Conservation (phyloP, 2,888 invertebrate species). For the Agrotis puta region DNA sequence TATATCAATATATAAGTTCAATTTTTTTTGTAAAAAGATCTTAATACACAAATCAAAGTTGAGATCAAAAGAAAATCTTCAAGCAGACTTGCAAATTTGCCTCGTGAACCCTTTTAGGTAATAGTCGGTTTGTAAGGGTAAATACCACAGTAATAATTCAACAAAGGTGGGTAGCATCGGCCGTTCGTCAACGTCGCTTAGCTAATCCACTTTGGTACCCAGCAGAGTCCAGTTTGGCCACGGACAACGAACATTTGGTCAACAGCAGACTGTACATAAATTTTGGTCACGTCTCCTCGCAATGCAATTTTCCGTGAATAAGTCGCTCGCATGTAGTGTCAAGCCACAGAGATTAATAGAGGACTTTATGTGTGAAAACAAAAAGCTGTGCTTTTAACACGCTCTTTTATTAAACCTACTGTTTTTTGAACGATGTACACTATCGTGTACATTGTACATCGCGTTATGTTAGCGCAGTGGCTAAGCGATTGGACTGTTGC, state of each 20-base stretch:
- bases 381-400: slow-evolving; percentile 34
- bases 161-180: slow-evolving; percentile 64
- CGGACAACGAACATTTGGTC: slow-evolving; percentile 71
- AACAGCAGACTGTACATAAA: slow-evolving; percentile 67
- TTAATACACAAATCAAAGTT: slow-evolving; percentile 47
- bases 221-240: slow-evolving; percentile 67
- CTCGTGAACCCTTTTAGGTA: slow-evolving; percentile 51
- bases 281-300: slow-evolving; percentile 65
- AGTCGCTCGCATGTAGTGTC: slow-evolving; percentile 44
- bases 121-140: slow-evolving; percentile 55
- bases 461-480: too few relatives aligned
- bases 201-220: slow-evolving; percentile 75
- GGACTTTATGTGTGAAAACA: slow-evolving; percentile 24
- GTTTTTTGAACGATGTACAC: slow-evolving; percentile 1
- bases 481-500: too few relatives aligned
- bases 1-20: slow-evolving; percentile 8
- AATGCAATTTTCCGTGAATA: slow-evolving; percentile 63
- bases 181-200: slow-evolving; percentile 74
- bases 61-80: slow-evolving; percentile 61
- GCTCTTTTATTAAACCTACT: slow-evolving; percentile 34
- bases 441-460: too few relatives aligned
- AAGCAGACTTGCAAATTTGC: slow-evolving; percentile 59
- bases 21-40: slow-evolving; percentile 22
- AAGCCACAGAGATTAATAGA: slow-evolving; percentile 54
- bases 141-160: slow-evolving; percentile 64